Evolutionary conservation across 2,888 invertebrate genomes (phyloP).

Genomic region (Diogma glabrata): DNA sequence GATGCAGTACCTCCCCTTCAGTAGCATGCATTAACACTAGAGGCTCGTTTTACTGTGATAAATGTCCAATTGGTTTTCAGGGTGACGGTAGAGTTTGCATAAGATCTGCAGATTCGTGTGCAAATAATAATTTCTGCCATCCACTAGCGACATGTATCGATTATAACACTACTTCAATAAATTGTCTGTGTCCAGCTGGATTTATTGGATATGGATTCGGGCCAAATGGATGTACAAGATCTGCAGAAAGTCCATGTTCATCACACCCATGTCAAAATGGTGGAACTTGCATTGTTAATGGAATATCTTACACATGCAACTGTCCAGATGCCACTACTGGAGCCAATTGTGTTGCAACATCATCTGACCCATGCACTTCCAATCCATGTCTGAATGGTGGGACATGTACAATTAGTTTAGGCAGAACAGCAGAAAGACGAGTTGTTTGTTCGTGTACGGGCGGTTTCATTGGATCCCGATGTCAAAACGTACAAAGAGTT

Average conservation of each 20-base stretch:
- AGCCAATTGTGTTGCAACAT: constrained; percentile 45
- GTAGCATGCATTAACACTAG: constrained; percentile 81
- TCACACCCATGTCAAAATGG: constrained; percentile 50
- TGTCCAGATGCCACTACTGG: constrained; percentile 35
- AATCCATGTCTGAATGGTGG: constrained; percentile 78
- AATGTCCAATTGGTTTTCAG: constrained; percentile 77
- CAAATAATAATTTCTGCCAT: constrained; percentile 50
- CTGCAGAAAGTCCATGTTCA: constrained; percentile 41
- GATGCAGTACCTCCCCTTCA: constrained; percentile 69
- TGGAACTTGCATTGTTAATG: constrained; percentile 27
- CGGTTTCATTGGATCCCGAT: constrained; percentile 52
- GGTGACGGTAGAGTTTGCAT: constrained; percentile 71
- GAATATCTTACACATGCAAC: constrained; percentile 24
- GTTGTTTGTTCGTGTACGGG: constrained; percentile 52
- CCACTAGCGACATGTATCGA: constrained; percentile 66
- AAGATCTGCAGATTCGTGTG: constrained; percentile 25
- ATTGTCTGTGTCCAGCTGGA: constrained; percentile 67
- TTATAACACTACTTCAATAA: constrained; percentile 48
- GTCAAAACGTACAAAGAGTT: constrained; percentile 44
- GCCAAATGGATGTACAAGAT: constrained; percentile 66
- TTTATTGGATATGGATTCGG: constrained; percentile 73
- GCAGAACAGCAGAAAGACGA: constrained; percentile 15
- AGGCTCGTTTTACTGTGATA: constrained; percentile 75
- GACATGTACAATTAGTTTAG: no score
- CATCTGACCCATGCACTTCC: constrained; percentile 51